A percentile compares a stretch with the other conserved stretches of the same genome.
Evolutionary conservation across 2,797 vertebrate genomes (phyloP).

Genomic region (Anomalospiza imberbis): DNA sequence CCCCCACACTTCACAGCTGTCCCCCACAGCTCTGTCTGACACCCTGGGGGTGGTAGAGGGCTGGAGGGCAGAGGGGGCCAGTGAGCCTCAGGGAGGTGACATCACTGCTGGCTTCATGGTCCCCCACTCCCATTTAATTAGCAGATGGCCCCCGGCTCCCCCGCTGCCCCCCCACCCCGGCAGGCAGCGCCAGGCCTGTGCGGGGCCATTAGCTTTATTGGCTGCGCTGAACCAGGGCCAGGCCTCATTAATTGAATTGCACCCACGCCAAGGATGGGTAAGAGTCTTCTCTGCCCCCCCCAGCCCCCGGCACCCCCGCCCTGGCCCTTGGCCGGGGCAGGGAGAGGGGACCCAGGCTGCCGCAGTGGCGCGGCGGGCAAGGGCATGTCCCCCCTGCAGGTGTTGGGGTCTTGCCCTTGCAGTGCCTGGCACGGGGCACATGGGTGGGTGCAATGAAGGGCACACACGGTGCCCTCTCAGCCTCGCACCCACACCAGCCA

Average conservation of each 20-base stretch:
- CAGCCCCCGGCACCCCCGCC: neutral
- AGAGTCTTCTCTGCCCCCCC: neutral
- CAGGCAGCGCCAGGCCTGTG: constrained; percentile 22
- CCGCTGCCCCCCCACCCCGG: neutral
- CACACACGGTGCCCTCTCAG: neutral
- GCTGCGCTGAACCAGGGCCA: constrained; percentile 25
- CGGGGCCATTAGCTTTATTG: constrained; percentile 58
- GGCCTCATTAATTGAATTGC: constrained; percentile 58
- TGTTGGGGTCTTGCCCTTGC: neutral
- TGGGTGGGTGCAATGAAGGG: neutral
- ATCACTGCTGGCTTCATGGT: neutral
- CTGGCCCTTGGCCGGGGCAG: neutral
- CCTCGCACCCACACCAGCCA: accelerated
- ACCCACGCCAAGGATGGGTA: neutral
- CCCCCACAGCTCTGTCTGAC: neutral
- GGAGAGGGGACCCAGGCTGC: neutral
- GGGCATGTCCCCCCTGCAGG: neutral
- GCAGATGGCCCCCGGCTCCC: constrained; percentile 13
- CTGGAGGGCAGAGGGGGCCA: neutral
- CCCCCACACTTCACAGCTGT: neutral
- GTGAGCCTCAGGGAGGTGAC: neutral
- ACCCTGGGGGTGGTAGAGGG: neutral
- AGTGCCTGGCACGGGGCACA: neutral
- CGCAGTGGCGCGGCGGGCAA: neutral
- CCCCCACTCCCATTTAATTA: constrained; percentile 42